These are phyloP conservation scores for Lepus europaeus DNA, from an alignment of 2,113 vertebrate genomes.

Conservation along the genomic window DNA sequence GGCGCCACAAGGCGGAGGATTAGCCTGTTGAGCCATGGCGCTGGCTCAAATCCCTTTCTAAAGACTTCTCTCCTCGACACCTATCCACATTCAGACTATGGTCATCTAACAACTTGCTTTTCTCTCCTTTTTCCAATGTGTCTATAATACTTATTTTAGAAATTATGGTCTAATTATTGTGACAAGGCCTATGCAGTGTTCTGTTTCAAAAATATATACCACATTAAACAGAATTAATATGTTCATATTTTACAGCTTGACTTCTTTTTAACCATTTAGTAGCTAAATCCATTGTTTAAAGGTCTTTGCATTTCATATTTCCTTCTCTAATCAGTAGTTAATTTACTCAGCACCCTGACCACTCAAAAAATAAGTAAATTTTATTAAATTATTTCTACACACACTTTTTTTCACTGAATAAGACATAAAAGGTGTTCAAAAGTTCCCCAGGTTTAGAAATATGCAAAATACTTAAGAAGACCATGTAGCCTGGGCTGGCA, in stretches of 20 bases:
- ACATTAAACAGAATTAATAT: background rate
- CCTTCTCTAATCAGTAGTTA: background rate
- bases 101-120: slow-evolving; percentile 22
- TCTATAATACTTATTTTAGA: slow-evolving; percentile 47
- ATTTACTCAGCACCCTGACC: slow-evolving; percentile 17
- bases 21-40: too few relatives aligned
- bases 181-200: slow-evolving; percentile 21
- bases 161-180: background rate
- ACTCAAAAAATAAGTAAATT: background rate
- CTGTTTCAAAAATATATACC: background rate
- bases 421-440: too few relatives aligned
- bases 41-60: background rate
- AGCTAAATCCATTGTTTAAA: background rate
- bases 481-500: too few relatives aligned
- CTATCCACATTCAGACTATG: background rate
- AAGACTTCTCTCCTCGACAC: background rate
- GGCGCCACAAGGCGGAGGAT: too few relatives aligned
- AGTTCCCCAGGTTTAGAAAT: too few relatives aligned
- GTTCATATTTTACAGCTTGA: background rate
- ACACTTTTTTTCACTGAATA: too few relatives aligned
- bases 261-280: slow-evolving; percentile 25
- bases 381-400: too few relatives aligned
- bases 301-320: slow-evolving; percentile 17
- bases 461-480: too few relatives aligned
- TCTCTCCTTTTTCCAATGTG: background rate